Evolutionary conservation across 2,888 invertebrate species (phyloP).

Genomic region (Leucoma salicis): DNA sequence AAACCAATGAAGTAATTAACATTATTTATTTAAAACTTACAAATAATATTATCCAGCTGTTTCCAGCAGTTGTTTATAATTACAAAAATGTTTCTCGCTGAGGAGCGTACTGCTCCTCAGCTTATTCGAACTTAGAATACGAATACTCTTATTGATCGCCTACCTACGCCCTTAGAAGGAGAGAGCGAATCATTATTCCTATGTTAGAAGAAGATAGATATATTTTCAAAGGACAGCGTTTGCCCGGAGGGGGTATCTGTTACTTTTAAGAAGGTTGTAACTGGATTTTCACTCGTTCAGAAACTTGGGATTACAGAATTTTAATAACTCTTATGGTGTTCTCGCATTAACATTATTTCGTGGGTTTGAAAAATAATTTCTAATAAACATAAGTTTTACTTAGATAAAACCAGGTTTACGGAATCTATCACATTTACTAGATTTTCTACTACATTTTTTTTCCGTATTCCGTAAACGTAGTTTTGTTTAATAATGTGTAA

Average conservation of each 20-base stretch:
- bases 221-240: slow-evolving; percentile 30
- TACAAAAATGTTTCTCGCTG: slow-evolving; percentile 30
- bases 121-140: slow-evolving; percentile 58
- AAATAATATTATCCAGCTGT: no score
- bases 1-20: slow-evolving; percentile 1
- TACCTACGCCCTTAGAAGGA: slow-evolving; percentile 34
- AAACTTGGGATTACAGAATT: slow-evolving; percentile 17
- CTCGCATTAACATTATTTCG: no score
- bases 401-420: no score
- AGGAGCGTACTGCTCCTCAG: slow-evolving; percentile 36
- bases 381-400: no score
- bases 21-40: no score
- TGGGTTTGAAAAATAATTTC: no score
- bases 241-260: slow-evolving; percentile 47
- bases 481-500: no score
- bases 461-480: no score
- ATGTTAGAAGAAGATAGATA: slow-evolving; percentile 37
- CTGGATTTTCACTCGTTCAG: slow-evolving; percentile 29
- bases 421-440: no score
- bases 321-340: slow-evolving; percentile 13
- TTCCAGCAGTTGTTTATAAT: slow-evolving; percentile 14
- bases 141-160: slow-evolving; percentile 70
- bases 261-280: slow-evolving; percentile 25
- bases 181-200: slow-evolving; percentile 12
- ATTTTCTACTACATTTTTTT: no score